Conservation (phyloP, 64 coral and sea anemone genomes). For the Montipora cactus region DNA sequence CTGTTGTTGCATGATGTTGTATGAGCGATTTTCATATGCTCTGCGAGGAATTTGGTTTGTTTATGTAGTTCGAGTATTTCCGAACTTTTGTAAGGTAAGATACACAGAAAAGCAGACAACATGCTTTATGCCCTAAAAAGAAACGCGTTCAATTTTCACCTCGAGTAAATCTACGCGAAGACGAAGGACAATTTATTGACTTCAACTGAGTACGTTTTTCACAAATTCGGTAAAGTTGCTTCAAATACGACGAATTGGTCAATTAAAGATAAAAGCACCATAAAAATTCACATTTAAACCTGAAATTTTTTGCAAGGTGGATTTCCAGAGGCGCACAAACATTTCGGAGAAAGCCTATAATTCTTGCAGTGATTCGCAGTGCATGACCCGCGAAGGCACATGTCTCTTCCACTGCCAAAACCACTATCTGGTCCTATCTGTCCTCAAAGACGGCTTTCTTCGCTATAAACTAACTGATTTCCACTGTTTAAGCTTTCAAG, state of each 20-base stretch:
- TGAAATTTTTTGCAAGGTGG: background rate
- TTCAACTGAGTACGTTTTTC: background rate
- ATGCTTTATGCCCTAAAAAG: background rate
- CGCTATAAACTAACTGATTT: background rate
- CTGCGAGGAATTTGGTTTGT: background rate
- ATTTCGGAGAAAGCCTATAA: too few species aligned
- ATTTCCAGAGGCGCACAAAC: background rate
- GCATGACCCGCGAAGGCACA: background rate
- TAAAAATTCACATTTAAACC: background rate
- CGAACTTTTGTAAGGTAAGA: too few species aligned
- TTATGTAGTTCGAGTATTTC: too few species aligned
- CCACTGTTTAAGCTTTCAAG: background rate
- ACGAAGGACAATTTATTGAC: background rate
- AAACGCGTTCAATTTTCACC: too few species aligned
- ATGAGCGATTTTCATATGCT: background rate
- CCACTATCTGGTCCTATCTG: background rate
- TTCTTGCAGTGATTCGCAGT: background rate
- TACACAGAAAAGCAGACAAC: background rate
- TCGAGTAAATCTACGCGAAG: too few species aligned
- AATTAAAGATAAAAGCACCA: background rate
- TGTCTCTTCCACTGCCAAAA: background rate
- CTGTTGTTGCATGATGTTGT: background rate
- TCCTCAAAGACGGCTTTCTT: background rate
- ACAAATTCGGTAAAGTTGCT: background rate
- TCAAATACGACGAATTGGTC: background rate